Evolutionary conservation across 2,113 vertebrate species (phyloP), one percentile per base, ranked within the genome.

Genomic region (Phylloscopus whistleri): DNA sequence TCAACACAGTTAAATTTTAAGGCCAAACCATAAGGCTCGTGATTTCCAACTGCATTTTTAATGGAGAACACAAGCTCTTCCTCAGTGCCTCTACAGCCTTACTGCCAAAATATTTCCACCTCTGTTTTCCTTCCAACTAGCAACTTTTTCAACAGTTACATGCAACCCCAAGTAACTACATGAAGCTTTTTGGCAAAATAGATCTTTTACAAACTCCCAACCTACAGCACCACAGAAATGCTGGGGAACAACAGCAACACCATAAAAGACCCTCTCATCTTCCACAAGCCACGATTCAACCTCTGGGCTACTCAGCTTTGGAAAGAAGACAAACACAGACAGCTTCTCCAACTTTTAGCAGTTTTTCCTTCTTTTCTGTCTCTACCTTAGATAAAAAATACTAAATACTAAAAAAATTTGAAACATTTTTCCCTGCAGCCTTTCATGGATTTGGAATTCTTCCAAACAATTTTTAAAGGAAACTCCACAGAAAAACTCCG

Each of bases 21-120:
- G 52, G 79, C 31, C 30, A 64, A 74, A 6, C 11, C 3, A 0
- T 31, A 67, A 56, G 35, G 60, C 17, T 74, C 0, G 0, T 33
- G 49, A 73, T 93, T 77, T 49, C 7, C 33, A 82, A 52, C 18
- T 56, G 35, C 37, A 27, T 35, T 73, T 87, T 67, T 52, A 67
- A 88, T 14, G 22, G 12, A 77, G 75, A 92, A 86, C 30, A 41
- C 15, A 35, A 85, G 31, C 33, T 74, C 44, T 35, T 89, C n/a
- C 43, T 49, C 1, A 0, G 11, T 19, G 46, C 15, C 51, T 30
- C n/a, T 33, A 30, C 13, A 53, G 70, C 31, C 56, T 67, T 43
- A 37, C 58, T 49, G 67, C 27, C 39, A 59, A 60, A 58, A 3
- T 79, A 85, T 70, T 63, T 55, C 41, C 68, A 85, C 51, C 68